Base-by-base conservation (phyloP, 2,113 vertebrate genomes). In the Copsychus sechellarum region DNA sequence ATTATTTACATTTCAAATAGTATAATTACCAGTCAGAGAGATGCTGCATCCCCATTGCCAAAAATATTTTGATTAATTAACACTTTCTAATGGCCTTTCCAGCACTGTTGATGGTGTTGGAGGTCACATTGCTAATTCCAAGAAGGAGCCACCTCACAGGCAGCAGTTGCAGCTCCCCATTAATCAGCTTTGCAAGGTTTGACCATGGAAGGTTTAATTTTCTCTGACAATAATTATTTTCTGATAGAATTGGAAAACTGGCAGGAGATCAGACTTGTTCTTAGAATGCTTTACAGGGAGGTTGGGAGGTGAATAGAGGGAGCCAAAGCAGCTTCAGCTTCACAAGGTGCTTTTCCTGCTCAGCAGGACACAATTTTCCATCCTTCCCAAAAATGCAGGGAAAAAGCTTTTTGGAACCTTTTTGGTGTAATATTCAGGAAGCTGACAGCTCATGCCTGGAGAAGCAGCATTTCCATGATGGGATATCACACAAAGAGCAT, bases 401-500 rank as follows among this genome's bases (percentile, higher is more conserved):
- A 45, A 67, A 79, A 33, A 1, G 1, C 5, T 69, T 53, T 70
- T 54, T 73, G 1, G 23, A 33, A 6, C 43, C 12, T 21, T 45
- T 45, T 45, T 6, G 40, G 3, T 54, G 0, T 11, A 36, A 15
- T 50, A 29, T 10, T 77, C 40, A 53, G 29, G 38, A 33, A 83
- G 28, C 14, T 81, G 77, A 25, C 22, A 67, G 2, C 3, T 79
- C 40, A 3, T 12, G 13, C 24, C 28, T 5, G 9, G 26, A 71
- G 14, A 38, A 79, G 33, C 50, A 66, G 3, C 31, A 24, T 53
- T 78, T 9, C 3, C 40, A 6, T 21, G 36, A 14, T 40, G 50
- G 48, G 33, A 5, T 10, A 7, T 3, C 21, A 3, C 3, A 12
- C 31, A 58, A 33, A 43, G 21, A 51, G 1, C 21, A 16, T 3